Evolutionary conservation across 2,113 vertebrate genomes (phyloP).

Genomic region (Laterallus jamaicensis): DNA sequence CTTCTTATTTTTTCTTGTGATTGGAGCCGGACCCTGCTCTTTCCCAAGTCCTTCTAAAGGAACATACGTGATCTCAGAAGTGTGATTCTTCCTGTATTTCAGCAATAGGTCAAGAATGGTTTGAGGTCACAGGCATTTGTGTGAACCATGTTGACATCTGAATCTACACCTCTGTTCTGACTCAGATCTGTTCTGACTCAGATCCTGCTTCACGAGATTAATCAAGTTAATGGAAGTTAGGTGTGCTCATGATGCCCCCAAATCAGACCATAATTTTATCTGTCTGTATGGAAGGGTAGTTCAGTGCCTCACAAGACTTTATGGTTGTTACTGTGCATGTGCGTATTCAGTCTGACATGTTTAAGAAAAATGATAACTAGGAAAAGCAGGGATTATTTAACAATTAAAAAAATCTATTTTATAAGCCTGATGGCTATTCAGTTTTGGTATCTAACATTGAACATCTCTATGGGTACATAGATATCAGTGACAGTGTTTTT

Average conservation of each 20-base stretch:
- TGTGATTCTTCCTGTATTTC: background rate
- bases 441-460: background rate
- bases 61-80: background rate
- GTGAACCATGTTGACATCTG: background rate
- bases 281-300: background rate
- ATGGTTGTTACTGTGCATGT: background rate
- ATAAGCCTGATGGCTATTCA: background rate
- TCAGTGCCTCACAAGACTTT: background rate
- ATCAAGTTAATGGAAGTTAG: background rate
- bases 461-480: background rate
- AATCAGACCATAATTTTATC: too few species aligned
- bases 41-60: background rate
- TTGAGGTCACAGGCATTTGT: background rate
- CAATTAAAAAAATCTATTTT: background rate
- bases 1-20: background rate
- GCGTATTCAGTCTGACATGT: background rate
- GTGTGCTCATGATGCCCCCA: background rate
- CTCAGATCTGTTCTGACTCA: background rate
- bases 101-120: background rate
- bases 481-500: background rate
- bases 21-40: background rate
- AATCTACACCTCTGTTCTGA: background rate
- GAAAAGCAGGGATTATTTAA: background rate
- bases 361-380: background rate
- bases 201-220: background rate